These are phyloP conservation scores for Lynx canadensis DNA, from an alignment of 2,113 vertebrate species.

Conservation along the genomic window DNA sequence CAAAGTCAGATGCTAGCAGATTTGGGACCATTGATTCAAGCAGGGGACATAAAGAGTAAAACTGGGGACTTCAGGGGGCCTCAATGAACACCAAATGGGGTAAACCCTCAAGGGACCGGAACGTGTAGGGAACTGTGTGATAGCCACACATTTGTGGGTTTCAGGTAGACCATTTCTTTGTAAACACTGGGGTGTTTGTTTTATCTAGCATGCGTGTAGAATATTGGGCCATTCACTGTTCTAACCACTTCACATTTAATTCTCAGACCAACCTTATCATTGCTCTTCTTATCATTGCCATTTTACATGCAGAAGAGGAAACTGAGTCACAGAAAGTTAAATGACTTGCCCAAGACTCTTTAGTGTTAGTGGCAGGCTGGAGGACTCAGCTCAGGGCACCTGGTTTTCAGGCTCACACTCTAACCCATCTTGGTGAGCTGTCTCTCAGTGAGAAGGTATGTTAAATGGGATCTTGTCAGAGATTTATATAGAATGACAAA, in stretches of 20 bases:
- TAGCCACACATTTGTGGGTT: neutral
- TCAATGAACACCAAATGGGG: neutral
- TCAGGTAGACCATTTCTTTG: neutral
- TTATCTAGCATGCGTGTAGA: neutral
- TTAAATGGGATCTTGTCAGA: neutral
- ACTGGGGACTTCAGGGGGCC: neutral
- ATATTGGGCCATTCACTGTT: neutral
- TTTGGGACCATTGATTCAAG: slow-evolving; percentile 65
- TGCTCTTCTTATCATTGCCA: neutral
- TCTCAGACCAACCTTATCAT: neutral
- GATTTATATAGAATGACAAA: neutral
- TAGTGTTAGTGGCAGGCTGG: neutral
- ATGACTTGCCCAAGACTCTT: neutral
- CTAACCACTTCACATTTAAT: neutral
- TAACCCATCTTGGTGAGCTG: neutral
- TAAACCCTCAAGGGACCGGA: neutral
- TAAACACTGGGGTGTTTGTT: neutral
- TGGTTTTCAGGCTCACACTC: neutral
- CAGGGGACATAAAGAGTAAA: neutral
- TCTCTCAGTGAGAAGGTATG: neutral
- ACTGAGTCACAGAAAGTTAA: neutral
- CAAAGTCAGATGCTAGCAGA: slow-evolving; percentile 68
- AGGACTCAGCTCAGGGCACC: neutral
- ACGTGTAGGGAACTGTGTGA: neutral
- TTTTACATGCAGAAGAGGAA: neutral